Evolutionary conservation across 1,140 invertebrate genomes (phyloP).

Genomic region (Drosophila kepulauana): DNA sequence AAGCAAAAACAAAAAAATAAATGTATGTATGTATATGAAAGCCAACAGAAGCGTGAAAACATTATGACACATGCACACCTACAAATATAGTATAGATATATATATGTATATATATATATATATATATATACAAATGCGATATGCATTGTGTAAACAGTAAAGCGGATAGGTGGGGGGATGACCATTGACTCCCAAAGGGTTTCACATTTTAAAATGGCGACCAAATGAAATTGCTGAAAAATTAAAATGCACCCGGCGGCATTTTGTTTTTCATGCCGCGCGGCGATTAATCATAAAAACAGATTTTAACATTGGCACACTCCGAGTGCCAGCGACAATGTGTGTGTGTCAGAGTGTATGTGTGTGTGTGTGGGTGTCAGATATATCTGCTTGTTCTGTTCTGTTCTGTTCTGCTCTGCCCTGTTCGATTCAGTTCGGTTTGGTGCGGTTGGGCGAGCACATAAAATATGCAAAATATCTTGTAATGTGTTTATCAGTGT

Average conservation of each 20-base stretch:
- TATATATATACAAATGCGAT: not conserved
- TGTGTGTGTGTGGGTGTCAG: conserved; percentile 11
- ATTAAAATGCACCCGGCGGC: conserved; percentile 58
- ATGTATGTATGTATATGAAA: too few relatives aligned
- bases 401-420: conserved; percentile 10
- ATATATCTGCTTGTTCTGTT: conserved; percentile 24
- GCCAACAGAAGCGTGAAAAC: not conserved
- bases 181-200: conserved; percentile 20
- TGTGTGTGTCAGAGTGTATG: conserved; percentile 4
- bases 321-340: conserved; percentile 12
- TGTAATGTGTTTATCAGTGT: conserved; percentile 79
- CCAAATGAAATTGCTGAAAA: conserved; percentile 58
- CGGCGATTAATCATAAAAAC: conserved; percentile 77
- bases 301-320: conserved; percentile 64
- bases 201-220: conserved; percentile 43
- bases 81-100: not conserved
- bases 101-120: not conserved
- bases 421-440: conserved; percentile 5
- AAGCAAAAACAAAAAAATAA: too few relatives aligned
- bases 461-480: conserved; percentile 81
- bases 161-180: not conserved
- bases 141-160: not conserved
- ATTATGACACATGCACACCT: not conserved
- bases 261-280: conserved; percentile 54
- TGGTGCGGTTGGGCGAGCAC: conserved; percentile 17